Evolutionary conservation across 2,113 vertebrate species (phyloP).

Genomic region (Callipepla californica): DNA sequence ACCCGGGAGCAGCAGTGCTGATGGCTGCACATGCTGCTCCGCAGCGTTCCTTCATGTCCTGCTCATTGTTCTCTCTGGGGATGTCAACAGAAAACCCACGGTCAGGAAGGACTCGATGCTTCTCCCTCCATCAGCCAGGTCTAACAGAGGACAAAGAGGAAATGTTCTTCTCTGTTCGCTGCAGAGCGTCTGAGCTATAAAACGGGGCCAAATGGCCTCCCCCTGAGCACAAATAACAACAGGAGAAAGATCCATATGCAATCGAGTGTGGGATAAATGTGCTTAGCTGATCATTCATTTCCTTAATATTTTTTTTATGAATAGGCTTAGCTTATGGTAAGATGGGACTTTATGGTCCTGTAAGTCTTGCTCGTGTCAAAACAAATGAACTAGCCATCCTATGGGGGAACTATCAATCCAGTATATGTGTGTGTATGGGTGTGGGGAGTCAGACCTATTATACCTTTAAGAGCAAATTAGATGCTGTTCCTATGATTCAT

Average conservation of each 20-base stretch:
- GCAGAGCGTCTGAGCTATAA: conserved; percentile 37
- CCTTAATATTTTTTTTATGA: conserved; percentile 75
- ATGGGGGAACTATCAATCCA: conserved; percentile 67
- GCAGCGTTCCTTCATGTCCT: conserved; percentile 19
- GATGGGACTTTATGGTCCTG: conserved; percentile 57
- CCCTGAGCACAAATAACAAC: conserved; percentile 66
- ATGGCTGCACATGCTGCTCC: neutral
- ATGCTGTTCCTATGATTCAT: conserved; percentile 83
- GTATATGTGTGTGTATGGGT: conserved; percentile 56
- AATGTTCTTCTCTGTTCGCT: conserved; percentile 49
- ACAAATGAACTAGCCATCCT: conserved; percentile 72
- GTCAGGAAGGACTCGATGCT: conserved; percentile 48
- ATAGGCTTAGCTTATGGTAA: conserved; percentile 66
- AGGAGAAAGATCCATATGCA: conserved; percentile 9
- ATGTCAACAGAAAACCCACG: neutral
- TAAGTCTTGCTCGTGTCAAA: conserved; percentile 68
- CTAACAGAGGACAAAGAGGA: conserved; percentile 63
- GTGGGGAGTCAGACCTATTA: conserved; percentile 76
- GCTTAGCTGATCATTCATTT: conserved; percentile 59
- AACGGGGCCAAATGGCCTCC: conserved; percentile 56
- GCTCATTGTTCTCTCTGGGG: neutral
- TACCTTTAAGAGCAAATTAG: conserved; percentile 86
- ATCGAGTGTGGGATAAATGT: conserved; percentile 44
- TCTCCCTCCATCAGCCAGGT: conserved; percentile 34
- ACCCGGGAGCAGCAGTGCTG: neutral